Evolutionary conservation across 2,888 invertebrate species (phyloP), one percentile per base, ranked within the genome.

Genomic region (Cynaeus angustus): DNA sequence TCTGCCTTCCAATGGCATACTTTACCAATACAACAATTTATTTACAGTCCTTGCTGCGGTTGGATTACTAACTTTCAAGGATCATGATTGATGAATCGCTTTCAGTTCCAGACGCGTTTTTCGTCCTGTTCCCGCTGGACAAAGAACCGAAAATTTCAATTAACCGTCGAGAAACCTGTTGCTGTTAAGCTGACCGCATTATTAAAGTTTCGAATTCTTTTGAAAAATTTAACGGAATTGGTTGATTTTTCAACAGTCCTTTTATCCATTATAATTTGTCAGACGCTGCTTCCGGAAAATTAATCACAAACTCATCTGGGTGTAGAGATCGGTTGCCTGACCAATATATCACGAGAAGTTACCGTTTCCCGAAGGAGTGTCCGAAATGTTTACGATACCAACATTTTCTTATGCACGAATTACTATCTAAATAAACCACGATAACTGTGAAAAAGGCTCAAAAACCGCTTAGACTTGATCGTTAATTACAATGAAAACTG

Each of bases 241-340:
- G 10, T 26, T 10, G 26, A 50, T 50, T 50, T 50, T 50, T 50
- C 26, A 50, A 50, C 33, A 33, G 33, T 6, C 9, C 33, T 14
- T 16, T 33, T 33, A 33, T 53, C 53, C 33, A 6, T 8, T 33
- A 12, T 52, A 55, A 55, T 55, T 55, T 41, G 55, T 55, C 55
- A 41, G 37, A 21, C 14, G 33, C 13, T 10, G 16, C 33, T 55
- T 41, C 55, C 41, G 41, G 37, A 50, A 21, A 62, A 48, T 62
- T 62, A 50, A 62, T 62, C 48, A 62, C 62, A 5, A 3, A 62
- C 48, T 55, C 55, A n/a, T 55, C 41, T 38, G 38, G 14, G 55
- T 62, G 62, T 62, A 62, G 50, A 62, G 48, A 16, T 59, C 46
- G 38, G 48, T 62, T 62, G 48, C 48, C 48, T 62, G 62, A 62